These are phyloP conservation scores for Phymanthus crucifer DNA, from an alignment of 92 coral and sea anemone genomes.

Conservation along the genomic window DNA sequence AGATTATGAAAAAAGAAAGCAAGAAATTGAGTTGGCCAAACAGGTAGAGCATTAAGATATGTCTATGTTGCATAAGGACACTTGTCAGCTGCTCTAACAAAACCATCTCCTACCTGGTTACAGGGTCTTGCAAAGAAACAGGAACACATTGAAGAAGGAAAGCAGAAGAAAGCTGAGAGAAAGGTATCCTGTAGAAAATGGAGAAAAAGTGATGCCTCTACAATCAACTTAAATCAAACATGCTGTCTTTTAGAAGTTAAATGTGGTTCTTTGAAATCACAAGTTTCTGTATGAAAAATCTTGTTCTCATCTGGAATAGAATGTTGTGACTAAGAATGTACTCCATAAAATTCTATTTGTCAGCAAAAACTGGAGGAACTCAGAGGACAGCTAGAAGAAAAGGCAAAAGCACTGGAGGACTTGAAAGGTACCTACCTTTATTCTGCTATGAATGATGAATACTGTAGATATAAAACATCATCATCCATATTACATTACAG, in stretches of 20 bases:
- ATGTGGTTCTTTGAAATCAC: no score
- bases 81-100: no score
- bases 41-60: slow-evolving; percentile 65
- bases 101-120: neutral
- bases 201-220: neutral
- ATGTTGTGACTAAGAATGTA: no score
- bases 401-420: slow-evolving; percentile 68
- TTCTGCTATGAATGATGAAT: no score
- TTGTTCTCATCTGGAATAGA: no score
- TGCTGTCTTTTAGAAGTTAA: no score
- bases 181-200: slow-evolving; percentile 49
- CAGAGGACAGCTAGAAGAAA: slow-evolving; percentile 74
- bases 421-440: slow-evolving; percentile 82
- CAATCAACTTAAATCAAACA: no score
- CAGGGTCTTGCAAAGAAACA: slow-evolving; percentile 82
- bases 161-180: slow-evolving; percentile 81
- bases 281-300: no score
- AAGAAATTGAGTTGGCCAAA: slow-evolving; percentile 85
- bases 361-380: slow-evolving; percentile 89
- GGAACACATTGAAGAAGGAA: slow-evolving; percentile 78
- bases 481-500: no score
- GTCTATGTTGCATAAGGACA: neutral
- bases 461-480: neutral
- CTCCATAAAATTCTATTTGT: neutral
- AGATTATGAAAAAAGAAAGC: slow-evolving; percentile 73